These are phyloP conservation scores for Pungitius pungitius DNA, from an alignment of 2,113 vertebrate species.

Conservation along the genomic window DNA sequence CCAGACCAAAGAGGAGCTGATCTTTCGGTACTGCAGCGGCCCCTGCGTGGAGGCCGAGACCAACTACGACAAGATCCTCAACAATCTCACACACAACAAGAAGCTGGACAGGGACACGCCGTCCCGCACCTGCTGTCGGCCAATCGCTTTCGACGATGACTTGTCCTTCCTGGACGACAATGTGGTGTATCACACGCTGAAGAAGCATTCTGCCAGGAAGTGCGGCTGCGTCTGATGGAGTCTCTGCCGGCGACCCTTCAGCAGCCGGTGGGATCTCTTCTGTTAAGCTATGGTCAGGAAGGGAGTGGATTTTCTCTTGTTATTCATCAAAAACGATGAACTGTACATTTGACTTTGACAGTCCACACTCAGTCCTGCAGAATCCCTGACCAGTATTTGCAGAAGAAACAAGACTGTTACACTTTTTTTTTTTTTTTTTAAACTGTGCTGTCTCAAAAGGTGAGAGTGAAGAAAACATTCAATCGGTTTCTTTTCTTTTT, in stretches of 20 bases:
- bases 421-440: slow-evolving; percentile 18
- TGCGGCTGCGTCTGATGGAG: slow-evolving; percentile 91
- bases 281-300: slow-evolving; percentile 32
- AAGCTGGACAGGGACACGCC: slow-evolving; percentile 92
- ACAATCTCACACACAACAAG: slow-evolving; percentile 94
- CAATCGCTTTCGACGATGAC: slow-evolving; percentile 93
- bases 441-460: slow-evolving; percentile 28
- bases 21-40: slow-evolving; percentile 96
- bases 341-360: slow-evolving; percentile 19
- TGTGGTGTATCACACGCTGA: slow-evolving; percentile 94
- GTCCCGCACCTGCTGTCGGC: slow-evolving; percentile 91
- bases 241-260: slow-evolving; percentile 1
- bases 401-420: slow-evolving; percentile 48
- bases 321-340: slow-evolving; percentile 17
- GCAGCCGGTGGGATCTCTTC: slow-evolving; percentile 27
- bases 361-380: neutral
- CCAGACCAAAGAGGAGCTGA: slow-evolving; percentile 96
- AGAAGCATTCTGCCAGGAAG: slow-evolving; percentile 96
- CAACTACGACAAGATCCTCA: slow-evolving; percentile 96
- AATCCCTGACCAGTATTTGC: slow-evolving; percentile 1
- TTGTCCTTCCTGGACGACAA: slow-evolving; percentile 96
- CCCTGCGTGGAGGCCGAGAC: slow-evolving; percentile 92
- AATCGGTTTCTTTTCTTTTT: slow-evolving; percentile 17
- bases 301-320: neutral
- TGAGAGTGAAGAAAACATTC: slow-evolving; percentile 33